These are phyloP conservation scores for Pseudois nayaur DNA, from an alignment of 2,113 vertebrate genomes.

Conservation along the genomic window DNA sequence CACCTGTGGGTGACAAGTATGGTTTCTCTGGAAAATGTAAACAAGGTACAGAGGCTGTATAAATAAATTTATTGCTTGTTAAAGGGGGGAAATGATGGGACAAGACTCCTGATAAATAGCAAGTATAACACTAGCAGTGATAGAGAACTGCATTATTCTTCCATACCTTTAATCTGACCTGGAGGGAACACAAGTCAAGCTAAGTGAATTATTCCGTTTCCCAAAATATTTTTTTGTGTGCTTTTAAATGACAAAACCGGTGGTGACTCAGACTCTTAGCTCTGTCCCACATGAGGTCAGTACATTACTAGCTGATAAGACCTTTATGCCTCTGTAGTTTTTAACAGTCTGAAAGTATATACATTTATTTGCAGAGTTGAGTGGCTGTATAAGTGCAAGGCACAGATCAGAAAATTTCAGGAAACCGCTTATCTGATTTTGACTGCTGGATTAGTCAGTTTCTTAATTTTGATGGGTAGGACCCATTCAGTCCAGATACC, in stretches of 20 bases:
- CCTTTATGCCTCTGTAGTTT: background rate
- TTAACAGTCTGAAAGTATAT: background rate
- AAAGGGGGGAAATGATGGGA: background rate
- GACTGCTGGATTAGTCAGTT: background rate
- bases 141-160: background rate
- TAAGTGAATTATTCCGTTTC: background rate
- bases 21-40: slow-evolving; percentile 83
- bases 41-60: slow-evolving; percentile 81
- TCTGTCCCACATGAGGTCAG: background rate
- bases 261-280: background rate
- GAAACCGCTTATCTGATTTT: background rate
- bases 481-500: background rate
- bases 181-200: background rate
- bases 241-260: background rate
- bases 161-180: background rate
- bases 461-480: background rate
- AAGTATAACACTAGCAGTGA: background rate
- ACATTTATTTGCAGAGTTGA: background rate
- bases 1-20: slow-evolving; percentile 88
- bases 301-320: background rate
- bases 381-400: background rate
- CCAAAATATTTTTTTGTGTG: background rate
- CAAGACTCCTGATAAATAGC: background rate
- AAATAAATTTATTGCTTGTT: background rate
- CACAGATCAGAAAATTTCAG: background rate